Conservation (phyloP, 2,888 invertebrate genomes). For the Sisyra nigra region DNA sequence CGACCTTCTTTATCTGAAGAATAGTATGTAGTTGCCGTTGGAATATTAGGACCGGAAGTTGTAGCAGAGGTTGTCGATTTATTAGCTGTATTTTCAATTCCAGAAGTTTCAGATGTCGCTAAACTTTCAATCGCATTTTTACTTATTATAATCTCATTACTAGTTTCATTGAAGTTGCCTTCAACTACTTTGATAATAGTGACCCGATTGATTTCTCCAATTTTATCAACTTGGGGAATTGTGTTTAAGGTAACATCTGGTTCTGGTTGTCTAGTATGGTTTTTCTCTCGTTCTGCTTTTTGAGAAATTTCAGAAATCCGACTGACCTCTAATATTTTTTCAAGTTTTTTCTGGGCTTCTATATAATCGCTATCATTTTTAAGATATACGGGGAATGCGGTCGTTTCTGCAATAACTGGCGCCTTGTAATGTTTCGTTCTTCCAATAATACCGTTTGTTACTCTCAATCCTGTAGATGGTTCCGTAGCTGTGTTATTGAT, state of each 20-base stretch:
- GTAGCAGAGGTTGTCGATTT: neutral
- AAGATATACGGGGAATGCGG: neutral
- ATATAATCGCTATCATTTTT: slow-evolving; percentile 19
- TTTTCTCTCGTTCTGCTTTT: slow-evolving; percentile 40
- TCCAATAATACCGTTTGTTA: too few species aligned
- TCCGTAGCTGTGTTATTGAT: too few species aligned
- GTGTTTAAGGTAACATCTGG: slow-evolving; percentile 39
- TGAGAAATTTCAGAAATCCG: slow-evolving; percentile 52
- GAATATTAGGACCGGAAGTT: slow-evolving; percentile 4
- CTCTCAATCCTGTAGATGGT: too few species aligned
- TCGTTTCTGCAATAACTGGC: neutral
- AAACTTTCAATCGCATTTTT: neutral
- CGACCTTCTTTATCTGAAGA: slow-evolving; percentile 16
- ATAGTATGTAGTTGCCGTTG: slow-evolving; percentile 8
- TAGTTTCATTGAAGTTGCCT: slow-evolving; percentile 27
- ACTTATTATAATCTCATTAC: neutral
- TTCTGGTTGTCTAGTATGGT: slow-evolving; percentile 38
- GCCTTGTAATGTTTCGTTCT: too few species aligned
- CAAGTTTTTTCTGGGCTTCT: slow-evolving; percentile 25
- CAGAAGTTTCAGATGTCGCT: neutral
- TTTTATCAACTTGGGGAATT: slow-evolving; percentile 42
- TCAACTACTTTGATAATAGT: slow-evolving; percentile 52
- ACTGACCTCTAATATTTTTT: slow-evolving; percentile 50
- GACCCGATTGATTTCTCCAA: slow-evolving; percentile 52
- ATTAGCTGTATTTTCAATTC: neutral